phyloP scores from a whole-genome alignment of 1,140 invertebrate species.

The Druon quercuslanigerum region DNA sequence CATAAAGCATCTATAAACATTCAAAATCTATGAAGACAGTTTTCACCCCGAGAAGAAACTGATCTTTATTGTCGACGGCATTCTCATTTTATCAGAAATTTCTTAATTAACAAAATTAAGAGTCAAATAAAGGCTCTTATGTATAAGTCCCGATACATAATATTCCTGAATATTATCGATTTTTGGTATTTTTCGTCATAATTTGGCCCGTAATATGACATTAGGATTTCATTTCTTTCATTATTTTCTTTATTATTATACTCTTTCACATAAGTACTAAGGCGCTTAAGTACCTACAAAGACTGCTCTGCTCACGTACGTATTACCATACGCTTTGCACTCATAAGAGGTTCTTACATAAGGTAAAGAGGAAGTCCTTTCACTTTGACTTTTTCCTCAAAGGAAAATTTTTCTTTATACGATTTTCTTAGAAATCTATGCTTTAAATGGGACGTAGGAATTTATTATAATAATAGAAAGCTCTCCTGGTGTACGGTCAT shows the following conservation, averaged over 20 bases:
- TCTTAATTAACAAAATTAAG: constrained; percentile 36
- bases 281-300: constrained; percentile 2
- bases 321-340: constrained; percentile 10
- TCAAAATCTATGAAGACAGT: not conserved
- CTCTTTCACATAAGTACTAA: not conserved
- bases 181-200: too few species aligned
- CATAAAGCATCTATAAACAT: not conserved
- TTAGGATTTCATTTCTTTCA: not conserved
- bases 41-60: not conserved
- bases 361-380: not conserved
- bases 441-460: not conserved
- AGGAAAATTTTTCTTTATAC: not conserved
- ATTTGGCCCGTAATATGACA: too few species aligned
- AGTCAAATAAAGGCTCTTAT: too few species aligned
- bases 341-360: not conserved
- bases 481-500: too few species aligned
- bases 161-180: too few species aligned
- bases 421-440: not conserved
- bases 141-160: too few species aligned
- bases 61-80: constrained; percentile 32
- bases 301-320: not conserved
- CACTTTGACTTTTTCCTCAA: not conserved
- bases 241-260: not conserved
- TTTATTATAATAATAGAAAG: too few species aligned
- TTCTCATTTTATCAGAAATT: constrained; percentile 36